A percentile compares a stretch with the other conserved stretches of the same genome.
These are phyloP conservation scores for Thermophis baileyi DNA, from an alignment of 2,113 vertebrate genomes.

Conservation along the genomic window DNA sequence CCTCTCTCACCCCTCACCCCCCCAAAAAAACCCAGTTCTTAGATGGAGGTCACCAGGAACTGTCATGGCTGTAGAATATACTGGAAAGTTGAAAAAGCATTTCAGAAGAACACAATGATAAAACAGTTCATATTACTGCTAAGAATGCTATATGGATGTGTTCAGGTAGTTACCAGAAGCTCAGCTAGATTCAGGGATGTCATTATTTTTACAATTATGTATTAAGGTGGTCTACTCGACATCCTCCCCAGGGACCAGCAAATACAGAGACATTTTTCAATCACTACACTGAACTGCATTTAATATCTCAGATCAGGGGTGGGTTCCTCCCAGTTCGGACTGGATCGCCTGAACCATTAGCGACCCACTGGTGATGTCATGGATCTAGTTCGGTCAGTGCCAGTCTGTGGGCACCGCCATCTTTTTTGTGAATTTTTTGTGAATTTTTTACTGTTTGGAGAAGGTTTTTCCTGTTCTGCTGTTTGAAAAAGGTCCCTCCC, in stretches of 20 bases:
- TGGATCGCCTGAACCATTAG: too few relatives aligned
- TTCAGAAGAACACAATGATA: neutral
- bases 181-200: neutral
- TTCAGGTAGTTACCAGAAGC: neutral
- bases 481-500: too few relatives aligned
- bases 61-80: neutral
- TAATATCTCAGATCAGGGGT: neutral
- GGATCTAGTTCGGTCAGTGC: too few relatives aligned
- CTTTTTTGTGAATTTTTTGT: too few relatives aligned
- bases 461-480: too few relatives aligned
- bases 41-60: neutral
- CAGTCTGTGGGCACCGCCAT: too few relatives aligned
- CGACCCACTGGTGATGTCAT: too few relatives aligned
- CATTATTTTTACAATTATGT: neutral
- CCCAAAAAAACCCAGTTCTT: neutral
- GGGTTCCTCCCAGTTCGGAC: too few relatives aligned
- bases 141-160: neutral
- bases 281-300: neutral
- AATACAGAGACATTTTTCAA: neutral
- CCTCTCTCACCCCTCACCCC: too few relatives aligned
- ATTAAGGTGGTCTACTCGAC: neutral
- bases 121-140: neutral
- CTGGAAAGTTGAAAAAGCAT: neutral
- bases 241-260: neutral
- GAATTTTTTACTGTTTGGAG: too few relatives aligned